Evolutionary conservation across 2,797 vertebrate species (phyloP), one percentile per base, ranked within the genome.

Genomic region (Rachycentron canadum): DNA sequence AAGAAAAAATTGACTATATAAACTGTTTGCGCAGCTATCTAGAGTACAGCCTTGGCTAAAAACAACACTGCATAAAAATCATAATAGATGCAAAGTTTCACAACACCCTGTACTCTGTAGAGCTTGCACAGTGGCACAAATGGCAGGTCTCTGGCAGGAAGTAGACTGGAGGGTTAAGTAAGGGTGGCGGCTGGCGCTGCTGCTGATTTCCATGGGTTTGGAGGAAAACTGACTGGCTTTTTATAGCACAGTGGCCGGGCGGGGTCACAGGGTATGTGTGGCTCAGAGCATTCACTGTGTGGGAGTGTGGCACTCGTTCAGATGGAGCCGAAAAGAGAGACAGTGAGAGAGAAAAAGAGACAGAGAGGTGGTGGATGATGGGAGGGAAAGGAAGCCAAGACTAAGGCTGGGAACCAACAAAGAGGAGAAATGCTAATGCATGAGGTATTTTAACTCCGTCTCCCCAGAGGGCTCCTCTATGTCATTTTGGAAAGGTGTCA

Each of bases 241-340:
- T 93, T 93, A 91, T 94, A 94, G 91, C 83, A 59, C 84, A 70
- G 86, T 65, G 86, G 88, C 86, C 83, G 79, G 89, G 89, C 74
- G 86, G 91, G 93, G 92, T 95, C 92, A 93, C 69, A 50, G 88
- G 82, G 93, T 93, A 79, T 93, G 85, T 83, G 90, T 85, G 85
- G 89, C 90, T 86, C 59, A 86, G 79, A 91, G 84, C 85, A 28
- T 86, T 87, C 83, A 83, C 86, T 92, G 78, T 88, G 89, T 91
- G 86, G 87, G 86, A 89, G 88, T 83, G 83, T 82, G 88, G 83
- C 82, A 38, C 75, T 56, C 38, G 47, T 82, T 91, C 82, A 91
- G 81, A 84, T 43, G 61, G 71, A 81, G 65, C 76, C 9, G 71
- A 76, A 74, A 45, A 73, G 65, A 78, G 52, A 80, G 84, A 82